Conservation (phyloP, 1,140 invertebrate species). For the Ooceraea biroi region DNA sequence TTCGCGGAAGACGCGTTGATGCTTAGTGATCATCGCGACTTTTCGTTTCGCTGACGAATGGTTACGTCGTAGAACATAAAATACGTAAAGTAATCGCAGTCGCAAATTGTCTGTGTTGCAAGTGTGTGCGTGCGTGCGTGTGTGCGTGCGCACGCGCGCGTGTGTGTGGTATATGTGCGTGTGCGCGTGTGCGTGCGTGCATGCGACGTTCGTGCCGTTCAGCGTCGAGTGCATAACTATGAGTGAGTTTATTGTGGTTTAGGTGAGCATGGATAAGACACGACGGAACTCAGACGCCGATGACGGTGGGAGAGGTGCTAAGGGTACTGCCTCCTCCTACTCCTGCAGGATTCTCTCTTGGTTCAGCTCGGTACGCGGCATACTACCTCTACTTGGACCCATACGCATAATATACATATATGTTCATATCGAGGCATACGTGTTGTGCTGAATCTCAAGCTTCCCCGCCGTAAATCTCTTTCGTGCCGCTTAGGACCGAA, state of each 20-base stretch:
- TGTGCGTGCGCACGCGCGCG: too few species aligned
- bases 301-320: conserved; percentile 80
- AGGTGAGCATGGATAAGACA: conserved; percentile 86
- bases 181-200: too few species aligned
- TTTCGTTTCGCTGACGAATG: neutral
- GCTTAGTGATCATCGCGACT: neutral
- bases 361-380: conserved; percentile 86
- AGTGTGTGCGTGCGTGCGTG: too few species aligned
- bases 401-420: conserved; percentile 82
- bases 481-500: conserved; percentile 1
- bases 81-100: conserved; percentile 14
- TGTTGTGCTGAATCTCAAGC: conserved; percentile 70
- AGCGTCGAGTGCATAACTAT: conserved; percentile 71
- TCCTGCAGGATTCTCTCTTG: conserved; percentile 85
- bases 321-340: conserved; percentile 83
- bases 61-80: conserved; percentile 2
- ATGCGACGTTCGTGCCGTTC: too few species aligned
- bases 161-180: too few species aligned
- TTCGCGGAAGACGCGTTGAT: neutral
- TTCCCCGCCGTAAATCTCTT: conserved; percentile 59
- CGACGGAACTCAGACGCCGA: conserved; percentile 83
- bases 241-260: conserved; percentile 84
- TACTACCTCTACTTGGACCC: conserved; percentile 85
- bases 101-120: conserved; percentile 33
- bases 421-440: conserved; percentile 62